A percentile compares a stretch with the other conserved stretches of the same genome.
phyloP scores from a whole-genome alignment of 2,888 invertebrate genomes.

The Sinopyrophorus schimmeli region DNA sequence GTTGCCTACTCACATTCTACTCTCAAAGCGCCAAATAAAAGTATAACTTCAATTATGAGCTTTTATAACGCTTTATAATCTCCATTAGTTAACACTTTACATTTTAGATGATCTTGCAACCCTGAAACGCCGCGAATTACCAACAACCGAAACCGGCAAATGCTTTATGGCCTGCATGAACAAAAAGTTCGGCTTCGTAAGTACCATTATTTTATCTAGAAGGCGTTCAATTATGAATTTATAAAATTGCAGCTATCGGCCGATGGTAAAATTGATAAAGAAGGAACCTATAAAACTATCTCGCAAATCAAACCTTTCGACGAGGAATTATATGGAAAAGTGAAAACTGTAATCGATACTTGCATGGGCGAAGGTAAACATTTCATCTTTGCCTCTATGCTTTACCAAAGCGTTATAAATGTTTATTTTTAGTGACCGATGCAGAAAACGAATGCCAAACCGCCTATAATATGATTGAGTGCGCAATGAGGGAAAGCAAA shows the following conservation, averaged over 20 bases:
- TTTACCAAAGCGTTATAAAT: background rate
- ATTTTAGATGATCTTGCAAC: conserved; percentile 4
- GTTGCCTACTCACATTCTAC: too few species aligned
- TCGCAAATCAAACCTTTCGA: conserved; percentile 2
- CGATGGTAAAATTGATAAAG: conserved; percentile 6
- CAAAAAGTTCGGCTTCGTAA: conserved; percentile 8
- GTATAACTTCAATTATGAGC: too few species aligned
- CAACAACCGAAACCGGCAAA: conserved; percentile 3
- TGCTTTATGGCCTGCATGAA: conserved; percentile 5
- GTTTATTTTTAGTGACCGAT: conserved; percentile 5
- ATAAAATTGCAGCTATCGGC: background rate
- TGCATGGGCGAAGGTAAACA: conserved; percentile 4
- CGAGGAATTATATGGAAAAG: conserved; percentile 3
- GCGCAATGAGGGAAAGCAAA: background rate
- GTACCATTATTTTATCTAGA: background rate
- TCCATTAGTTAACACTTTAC: background rate
- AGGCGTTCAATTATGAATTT: background rate
- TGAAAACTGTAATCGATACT: background rate
- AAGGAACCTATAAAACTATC: background rate
- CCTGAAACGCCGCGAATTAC: conserved; percentile 1
- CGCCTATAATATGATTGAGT: background rate
- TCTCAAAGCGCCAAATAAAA: too few species aligned
- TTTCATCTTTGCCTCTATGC: background rate
- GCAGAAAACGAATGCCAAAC: conserved; percentile 1
- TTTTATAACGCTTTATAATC: too few species aligned